Evolutionary conservation across 2,888 invertebrate species (phyloP).

Genomic region (Diarsia rubi): DNA sequence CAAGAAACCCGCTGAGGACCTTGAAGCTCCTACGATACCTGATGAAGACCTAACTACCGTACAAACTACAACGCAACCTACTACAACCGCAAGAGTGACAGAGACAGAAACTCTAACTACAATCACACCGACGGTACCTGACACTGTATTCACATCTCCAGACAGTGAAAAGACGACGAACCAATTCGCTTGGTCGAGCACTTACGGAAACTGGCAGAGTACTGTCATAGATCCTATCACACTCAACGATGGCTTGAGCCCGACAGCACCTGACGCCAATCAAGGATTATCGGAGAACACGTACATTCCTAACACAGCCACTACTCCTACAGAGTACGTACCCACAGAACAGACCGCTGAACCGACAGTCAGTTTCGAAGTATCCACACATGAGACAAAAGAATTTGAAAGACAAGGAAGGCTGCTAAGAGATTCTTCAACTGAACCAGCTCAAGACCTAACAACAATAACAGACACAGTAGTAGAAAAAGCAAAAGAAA

Average conservation of each 20-base stretch:
- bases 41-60: conserved; percentile 77
- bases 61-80: conserved; percentile 77
- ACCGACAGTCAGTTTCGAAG: conserved; percentile 78
- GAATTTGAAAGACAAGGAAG: conserved; percentile 82
- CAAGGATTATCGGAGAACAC: conserved; percentile 76
- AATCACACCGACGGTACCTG: conserved; percentile 73
- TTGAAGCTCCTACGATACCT: conserved; percentile 84
- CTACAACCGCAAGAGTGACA: conserved; percentile 76
- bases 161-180: conserved; percentile 85
- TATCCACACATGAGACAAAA: conserved; percentile 74
- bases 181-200: conserved; percentile 86
- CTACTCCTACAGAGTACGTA: conserved; percentile 77
- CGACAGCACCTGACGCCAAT: conserved; percentile 78
- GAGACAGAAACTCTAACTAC: conserved; percentile 80
- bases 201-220: conserved; percentile 91
- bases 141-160: conserved; percentile 83
- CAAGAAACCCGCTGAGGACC: conserved; percentile 83
- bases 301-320: conserved; percentile 77
- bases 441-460: conserved; percentile 90
- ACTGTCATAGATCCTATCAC: conserved; percentile 94
- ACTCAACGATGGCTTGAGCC: conserved; percentile 92
- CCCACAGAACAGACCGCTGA: conserved; percentile 80
- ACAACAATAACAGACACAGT: conserved; percentile 93
- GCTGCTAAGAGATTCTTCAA: conserved; percentile 81
- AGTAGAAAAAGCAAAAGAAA: conserved; percentile 93